phyloP scores from a whole-genome alignment of 2,797 vertebrate species.

The Arctocebus calabarensis region DNA sequence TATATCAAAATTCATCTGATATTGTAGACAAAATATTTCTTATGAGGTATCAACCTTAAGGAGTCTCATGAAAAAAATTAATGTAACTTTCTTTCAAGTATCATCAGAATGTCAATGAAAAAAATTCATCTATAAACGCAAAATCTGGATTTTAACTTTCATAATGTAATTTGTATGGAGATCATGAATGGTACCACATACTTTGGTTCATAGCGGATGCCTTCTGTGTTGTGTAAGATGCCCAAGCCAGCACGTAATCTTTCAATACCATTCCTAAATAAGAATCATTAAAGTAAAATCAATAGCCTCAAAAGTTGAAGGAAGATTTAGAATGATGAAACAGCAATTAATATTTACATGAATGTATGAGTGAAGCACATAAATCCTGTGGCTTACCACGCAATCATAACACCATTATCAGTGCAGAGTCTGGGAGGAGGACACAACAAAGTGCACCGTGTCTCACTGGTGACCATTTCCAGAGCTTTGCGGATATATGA shows the following conservation, averaged over 20 bases:
- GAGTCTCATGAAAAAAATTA: constrained; percentile 29
- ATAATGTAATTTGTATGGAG: not conserved
- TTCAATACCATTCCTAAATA: constrained; percentile 96
- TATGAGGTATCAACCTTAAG: not conserved
- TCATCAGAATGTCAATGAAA: constrained; percentile 58
- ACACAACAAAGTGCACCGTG: constrained; percentile 91
- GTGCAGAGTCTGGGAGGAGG: constrained; percentile 95
- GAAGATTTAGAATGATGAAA: not conserved
- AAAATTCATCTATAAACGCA: constrained; percentile 34
- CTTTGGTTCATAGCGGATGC: constrained; percentile 94
- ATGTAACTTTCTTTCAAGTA: constrained; percentile 30
- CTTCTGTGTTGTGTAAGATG: constrained; percentile 88
- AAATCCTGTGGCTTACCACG: constrained; percentile 90
- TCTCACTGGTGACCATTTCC: constrained; percentile 88
- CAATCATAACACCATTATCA: constrained; percentile 98
- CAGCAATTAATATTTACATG: not conserved
- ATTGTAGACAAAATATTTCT: constrained; percentile 44
- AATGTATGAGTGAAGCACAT: not conserved
- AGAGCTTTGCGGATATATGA: constrained; percentile 92
- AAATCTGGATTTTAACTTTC: not conserved
- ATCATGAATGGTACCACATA: constrained; percentile 81
- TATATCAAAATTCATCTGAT: constrained; percentile 32
- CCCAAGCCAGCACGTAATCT: constrained; percentile 91
- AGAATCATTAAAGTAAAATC: constrained; percentile 61
- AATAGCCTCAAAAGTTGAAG: constrained; percentile 36